Base-by-base conservation (phyloP, 2,888 invertebrate species). In the Rhagonycha fulva region DNA sequence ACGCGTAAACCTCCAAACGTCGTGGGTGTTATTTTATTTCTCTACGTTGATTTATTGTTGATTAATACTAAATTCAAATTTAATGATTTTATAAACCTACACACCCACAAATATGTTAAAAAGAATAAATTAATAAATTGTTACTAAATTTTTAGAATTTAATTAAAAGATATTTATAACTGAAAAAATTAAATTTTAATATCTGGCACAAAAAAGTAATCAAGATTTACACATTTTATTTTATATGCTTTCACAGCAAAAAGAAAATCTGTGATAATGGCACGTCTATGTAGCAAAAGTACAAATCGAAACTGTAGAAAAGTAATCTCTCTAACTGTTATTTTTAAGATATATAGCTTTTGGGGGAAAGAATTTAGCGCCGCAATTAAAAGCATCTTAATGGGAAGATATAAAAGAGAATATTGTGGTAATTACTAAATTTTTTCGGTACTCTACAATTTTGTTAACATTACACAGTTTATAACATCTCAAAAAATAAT, bases 321-420 rank as follows among this genome's bases (percentile, higher is more conserved):
- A 60, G 63, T 24, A 62, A 76, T 76, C 32, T 66, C 63, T 28
- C 47, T 71, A 76, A 76, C 62, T 73, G 73, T 71, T 71, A 76
- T 76, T 76, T 76, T 71, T 71, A 74, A 76, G 71, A 76, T 76
- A 76, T 73, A 76, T 76, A 30, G 71, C 73, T 74, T 68, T 76
- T 73, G 71, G 66, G 74, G 28, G 26, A 76, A 76, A 76, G 76
- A 76, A 76, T 76, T 73, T 76, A 74, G 71, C 76, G 69, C 61
- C 30, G 73, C 71, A 76, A 76, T 76, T 76, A 76, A 76, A 76
- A 76, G 73, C 63, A 67, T 73, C 73, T 76, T 74, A 76, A 76
- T 76, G 73, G 69, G 72, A n/a, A 74, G 71, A 76, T 71, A 76
- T 74, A 76, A 73, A 76, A 74, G 62, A 71, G 73, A 76, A 76